Evolutionary conservation across 2,113 vertebrate genomes (phyloP).

Genomic region (Ochotona princeps): DNA sequence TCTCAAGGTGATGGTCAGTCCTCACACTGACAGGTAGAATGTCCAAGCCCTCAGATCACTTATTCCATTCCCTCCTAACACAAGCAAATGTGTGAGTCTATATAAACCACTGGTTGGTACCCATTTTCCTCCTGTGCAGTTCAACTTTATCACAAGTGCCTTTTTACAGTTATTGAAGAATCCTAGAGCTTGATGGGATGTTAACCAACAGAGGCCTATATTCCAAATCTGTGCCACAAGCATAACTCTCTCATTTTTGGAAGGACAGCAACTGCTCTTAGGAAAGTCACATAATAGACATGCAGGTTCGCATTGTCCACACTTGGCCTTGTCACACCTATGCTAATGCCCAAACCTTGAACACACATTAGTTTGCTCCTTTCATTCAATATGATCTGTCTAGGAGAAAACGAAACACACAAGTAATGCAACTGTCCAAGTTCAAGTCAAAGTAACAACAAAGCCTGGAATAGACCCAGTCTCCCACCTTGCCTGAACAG

Average conservation of each 20-base stretch:
- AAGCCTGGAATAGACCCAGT: not conserved
- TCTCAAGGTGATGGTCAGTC: not conserved
- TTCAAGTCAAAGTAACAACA: conserved; percentile 7
- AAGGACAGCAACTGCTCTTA: not conserved
- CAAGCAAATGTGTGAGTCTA: not conserved
- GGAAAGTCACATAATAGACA: not conserved
- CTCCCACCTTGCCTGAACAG: not conserved
- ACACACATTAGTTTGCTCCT: not conserved
- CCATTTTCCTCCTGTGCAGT: not conserved
- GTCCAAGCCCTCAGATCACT: not conserved
- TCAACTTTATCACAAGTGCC: not conserved
- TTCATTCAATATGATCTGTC: not conserved
- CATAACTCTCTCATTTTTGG: fast-evolving
- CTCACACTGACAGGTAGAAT: not conserved
- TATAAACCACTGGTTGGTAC: fast-evolving
- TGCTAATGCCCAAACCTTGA: not conserved
- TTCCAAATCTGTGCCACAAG: not conserved
- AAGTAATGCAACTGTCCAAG: not conserved
- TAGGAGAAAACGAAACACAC: not conserved
- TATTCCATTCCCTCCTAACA: not conserved
- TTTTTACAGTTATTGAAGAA: not conserved
- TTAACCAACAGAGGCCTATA: not conserved
- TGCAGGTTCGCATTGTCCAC: fast-evolving
- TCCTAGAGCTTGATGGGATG: not conserved
- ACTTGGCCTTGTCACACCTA: not conserved